Evolutionary conservation across 1,140 invertebrate genomes (phyloP).

Genomic region (Frieseomelitta varia): DNA sequence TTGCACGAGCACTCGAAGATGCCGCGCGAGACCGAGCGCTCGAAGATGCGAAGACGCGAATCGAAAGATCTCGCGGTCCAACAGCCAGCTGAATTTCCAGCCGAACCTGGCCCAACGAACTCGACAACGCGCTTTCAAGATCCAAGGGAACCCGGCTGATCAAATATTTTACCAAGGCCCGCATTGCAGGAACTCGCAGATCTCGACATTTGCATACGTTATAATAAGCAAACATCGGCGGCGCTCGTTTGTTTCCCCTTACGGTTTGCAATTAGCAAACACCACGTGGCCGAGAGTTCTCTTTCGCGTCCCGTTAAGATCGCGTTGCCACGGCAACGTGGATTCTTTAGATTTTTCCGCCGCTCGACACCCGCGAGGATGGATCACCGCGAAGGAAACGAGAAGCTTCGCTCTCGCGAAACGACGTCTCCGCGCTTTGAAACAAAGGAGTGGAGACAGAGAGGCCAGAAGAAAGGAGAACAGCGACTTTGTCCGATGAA

Average conservation of each 20-base stretch:
- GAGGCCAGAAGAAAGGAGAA: too few relatives aligned
- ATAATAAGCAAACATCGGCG: constrained; percentile 16
- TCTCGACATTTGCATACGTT: background rate
- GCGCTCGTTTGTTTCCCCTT: background rate
- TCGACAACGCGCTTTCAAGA: background rate
- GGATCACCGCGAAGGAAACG: too few relatives aligned
- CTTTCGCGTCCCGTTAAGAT: background rate
- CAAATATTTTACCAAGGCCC: constrained; percentile 10
- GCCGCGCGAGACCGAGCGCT: background rate
- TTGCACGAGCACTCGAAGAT: constrained; percentile 15
- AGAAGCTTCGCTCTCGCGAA: too few relatives aligned
- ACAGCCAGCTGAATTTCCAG: background rate
- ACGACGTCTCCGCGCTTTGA: too few relatives aligned
- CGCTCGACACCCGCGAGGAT: too few relatives aligned
- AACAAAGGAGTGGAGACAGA: too few relatives aligned
- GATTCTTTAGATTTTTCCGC: too few relatives aligned
- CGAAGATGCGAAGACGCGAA: background rate
- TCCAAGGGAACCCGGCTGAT: background rate
- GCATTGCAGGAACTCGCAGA: constrained; percentile 5
- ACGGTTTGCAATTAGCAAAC: constrained; percentile 23
- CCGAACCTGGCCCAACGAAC: too few relatives aligned
- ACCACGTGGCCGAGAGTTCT: background rate
- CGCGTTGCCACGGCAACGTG: too few relatives aligned
- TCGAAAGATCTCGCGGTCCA: background rate
- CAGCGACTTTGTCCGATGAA: too few relatives aligned